Evolutionary conservation across 2,797 vertebrate genomes (phyloP), one percentile per base, ranked within the genome.

Genomic region (Telmatherina bonti): DNA sequence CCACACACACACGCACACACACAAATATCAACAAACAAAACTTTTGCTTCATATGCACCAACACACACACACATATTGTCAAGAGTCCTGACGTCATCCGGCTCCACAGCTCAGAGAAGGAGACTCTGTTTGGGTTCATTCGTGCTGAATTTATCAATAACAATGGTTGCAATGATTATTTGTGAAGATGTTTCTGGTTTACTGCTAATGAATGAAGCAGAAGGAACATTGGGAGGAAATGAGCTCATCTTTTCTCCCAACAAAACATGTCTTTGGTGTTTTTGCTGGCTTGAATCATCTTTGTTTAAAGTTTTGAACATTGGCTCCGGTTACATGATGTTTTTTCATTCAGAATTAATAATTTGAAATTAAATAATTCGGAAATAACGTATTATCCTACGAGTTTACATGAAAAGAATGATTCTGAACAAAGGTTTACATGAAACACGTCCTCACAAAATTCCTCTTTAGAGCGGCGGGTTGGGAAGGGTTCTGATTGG

Each of bases 81-180:
- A 70, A n/a, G 66, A 77, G 67, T 82, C 79, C 68, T 65, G 3
- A 5, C 38, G 67, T 36, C 36, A 30, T 70, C 29, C 52, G 61
- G 61, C 68, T 29, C 41, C 60, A 7, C 20, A 26, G 29, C 59
- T 38, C 59, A 55, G 47, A 89, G 82, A 83, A 60, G 76, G 67
- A 73, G 61, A 63, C 72, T 79, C 71, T 86, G 83, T 86, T 81
- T 77, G 43, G 81, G 82, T 33, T 67, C 75, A 72, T 68, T 76
- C 47, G 7, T 1, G 57, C 81, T 77, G 69, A 76, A 79, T 70
- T 89, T 30, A 76, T 77, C 61, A 31, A 70, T 31, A 30, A 86
- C 88, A 86, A 83, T 64, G 62, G 66, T 58, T 30, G 24, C 5
- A 3, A 74, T 56, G 41, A 78, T 80, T 64, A 41, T 78, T 77